A percentile compares a stretch with the other conserved stretches of the same genome.
Conservation (phyloP, 2,888 invertebrate genomes). For the Tenthredo livida region DNA sequence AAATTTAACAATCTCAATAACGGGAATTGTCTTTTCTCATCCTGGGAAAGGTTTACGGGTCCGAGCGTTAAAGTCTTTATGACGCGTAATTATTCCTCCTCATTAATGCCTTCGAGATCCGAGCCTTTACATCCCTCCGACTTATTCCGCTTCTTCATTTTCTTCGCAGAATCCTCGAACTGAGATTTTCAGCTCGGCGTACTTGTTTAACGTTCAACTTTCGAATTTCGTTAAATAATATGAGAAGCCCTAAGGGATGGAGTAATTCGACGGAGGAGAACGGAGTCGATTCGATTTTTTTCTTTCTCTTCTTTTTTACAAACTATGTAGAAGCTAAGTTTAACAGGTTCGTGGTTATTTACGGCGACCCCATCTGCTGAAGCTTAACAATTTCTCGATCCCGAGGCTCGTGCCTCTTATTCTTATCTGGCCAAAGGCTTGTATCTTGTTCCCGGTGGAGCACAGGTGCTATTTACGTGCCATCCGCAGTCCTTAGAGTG, state of each 20-base stretch:
- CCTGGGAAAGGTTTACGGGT: constrained; percentile 12
- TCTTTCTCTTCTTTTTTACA: not conserved
- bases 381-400: constrained; percentile 13
- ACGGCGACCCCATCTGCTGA: not conserved
- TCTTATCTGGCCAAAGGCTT: constrained; percentile 25
- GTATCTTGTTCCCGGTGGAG: constrained; percentile 29
- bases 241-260: not conserved
- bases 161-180: not conserved
- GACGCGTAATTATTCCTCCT: constrained; percentile 49
- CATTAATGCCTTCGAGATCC: constrained; percentile 44
- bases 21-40: constrained; percentile 44
- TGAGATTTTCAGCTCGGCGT: too few species aligned
- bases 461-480: constrained; percentile 46
- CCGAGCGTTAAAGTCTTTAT: constrained; percentile 32
- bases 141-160: not conserved
- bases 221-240: not conserved
- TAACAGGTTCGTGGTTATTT: not conserved
- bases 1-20: constrained; percentile 49
- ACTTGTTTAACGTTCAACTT: not conserved
- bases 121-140: not conserved
- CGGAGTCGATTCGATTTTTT: not conserved
- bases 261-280: not conserved
- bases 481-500: constrained; percentile 3
- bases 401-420: constrained; percentile 13
- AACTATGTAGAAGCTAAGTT: not conserved